A percentile compares a stretch with the other conserved stretches of the same genome.
Evolutionary conservation across 2,113 vertebrate species (phyloP).

Genomic region (Colius striatus): DNA sequence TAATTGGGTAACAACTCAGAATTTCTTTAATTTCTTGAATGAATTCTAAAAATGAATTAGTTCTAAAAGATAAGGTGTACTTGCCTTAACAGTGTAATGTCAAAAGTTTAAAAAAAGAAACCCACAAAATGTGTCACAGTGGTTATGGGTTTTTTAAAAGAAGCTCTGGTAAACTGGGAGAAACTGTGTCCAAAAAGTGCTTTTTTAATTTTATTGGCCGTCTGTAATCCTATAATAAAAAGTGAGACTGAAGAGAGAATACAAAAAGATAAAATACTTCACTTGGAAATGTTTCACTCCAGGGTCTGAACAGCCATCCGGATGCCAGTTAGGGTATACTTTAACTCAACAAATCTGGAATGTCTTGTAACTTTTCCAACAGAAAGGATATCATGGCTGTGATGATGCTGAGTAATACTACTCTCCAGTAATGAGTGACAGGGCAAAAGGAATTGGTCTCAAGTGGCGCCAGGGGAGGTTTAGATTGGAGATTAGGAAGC

Average conservation of each 20-base stretch:
- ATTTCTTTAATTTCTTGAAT: background rate
- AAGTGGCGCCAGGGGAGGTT: no score
- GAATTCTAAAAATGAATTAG: background rate
- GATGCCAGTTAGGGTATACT: background rate
- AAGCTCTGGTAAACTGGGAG: background rate
- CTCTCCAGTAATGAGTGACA: no score
- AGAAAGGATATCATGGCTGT: background rate
- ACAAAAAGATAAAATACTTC: background rate
- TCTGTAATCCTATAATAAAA: background rate
- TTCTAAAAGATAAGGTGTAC: background rate
- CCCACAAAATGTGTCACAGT: background rate
- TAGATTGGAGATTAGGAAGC: no score
- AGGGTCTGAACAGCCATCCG: background rate
- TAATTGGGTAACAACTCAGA: background rate
- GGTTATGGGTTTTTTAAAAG: background rate
- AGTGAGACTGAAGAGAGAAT: background rate
- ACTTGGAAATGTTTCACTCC: background rate
- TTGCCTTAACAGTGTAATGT: background rate
- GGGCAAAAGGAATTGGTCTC: no score
- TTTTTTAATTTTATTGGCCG: background rate
- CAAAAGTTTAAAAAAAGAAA: background rate
- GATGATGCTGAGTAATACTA: background rate
- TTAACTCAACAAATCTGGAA: background rate
- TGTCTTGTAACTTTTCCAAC: background rate
- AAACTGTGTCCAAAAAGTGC: background rate